Evolutionary conservation across 2,797 vertebrate species (phyloP).

Genomic region (Pseudopleuronectes americanus): DNA sequence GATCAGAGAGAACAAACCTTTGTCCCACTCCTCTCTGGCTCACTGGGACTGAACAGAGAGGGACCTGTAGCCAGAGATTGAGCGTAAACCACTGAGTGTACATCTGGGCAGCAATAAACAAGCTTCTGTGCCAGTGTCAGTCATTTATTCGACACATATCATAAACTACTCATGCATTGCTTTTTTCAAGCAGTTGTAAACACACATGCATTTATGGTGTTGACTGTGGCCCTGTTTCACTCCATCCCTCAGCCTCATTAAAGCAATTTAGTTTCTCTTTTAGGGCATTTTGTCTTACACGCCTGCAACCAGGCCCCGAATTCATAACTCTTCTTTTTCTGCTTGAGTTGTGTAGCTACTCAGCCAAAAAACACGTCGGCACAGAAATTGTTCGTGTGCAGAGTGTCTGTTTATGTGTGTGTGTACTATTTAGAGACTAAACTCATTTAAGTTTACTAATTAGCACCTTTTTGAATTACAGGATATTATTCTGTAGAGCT

Average conservation of each 20-base stretch:
- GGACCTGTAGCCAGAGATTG: background rate
- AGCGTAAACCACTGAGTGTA: background rate
- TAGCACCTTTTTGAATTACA: no score
- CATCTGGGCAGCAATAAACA: background rate
- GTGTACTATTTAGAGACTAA: no score
- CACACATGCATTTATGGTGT: constrained; percentile 14
- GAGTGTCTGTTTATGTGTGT: background rate
- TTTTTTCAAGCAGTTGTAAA: no score
- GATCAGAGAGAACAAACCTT: background rate
- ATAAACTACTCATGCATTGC: no score
- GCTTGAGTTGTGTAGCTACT: constrained; percentile 57
- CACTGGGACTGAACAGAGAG: background rate
- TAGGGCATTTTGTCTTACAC: constrained; percentile 43
- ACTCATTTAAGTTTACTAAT: no score
- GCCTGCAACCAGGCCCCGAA: constrained; percentile 48
- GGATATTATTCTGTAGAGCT: no score
- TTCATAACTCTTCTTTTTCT: constrained; percentile 48
- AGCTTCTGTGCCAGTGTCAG: background rate
- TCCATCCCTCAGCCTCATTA: constrained; percentile 38
- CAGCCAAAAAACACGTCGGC: constrained; percentile 53
- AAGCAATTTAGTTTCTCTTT: constrained; percentile 38
- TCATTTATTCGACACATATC: constrained; percentile 1
- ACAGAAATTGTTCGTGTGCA: constrained; percentile 33
- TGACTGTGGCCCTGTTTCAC: constrained; percentile 29
- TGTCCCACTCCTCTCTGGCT: background rate